These are phyloP conservation scores for Phyllopteryx taeniolatus DNA, from an alignment of 2,113 vertebrate species.

Conservation along the genomic window DNA sequence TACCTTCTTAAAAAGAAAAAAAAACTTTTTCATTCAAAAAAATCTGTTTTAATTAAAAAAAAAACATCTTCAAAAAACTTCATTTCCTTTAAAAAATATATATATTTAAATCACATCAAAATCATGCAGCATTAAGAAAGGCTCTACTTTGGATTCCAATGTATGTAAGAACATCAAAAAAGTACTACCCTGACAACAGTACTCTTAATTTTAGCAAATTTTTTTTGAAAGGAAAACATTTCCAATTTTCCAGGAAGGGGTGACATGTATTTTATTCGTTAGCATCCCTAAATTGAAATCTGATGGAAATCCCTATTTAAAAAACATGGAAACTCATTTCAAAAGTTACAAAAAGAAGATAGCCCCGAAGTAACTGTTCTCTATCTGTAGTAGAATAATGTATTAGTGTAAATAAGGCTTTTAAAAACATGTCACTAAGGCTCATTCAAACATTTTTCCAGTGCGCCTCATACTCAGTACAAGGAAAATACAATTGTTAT, in stretches of 20 bases:
- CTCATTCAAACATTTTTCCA: not conserved
- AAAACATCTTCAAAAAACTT: not conserved
- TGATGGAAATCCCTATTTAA: not conserved
- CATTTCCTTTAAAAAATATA: not conserved
- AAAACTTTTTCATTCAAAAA: no score
- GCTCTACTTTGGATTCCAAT: not conserved
- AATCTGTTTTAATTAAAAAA: no score
- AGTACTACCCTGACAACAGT: not conserved
- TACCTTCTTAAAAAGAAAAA: no score
- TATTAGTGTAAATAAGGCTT: not conserved
- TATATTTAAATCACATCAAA: not conserved
- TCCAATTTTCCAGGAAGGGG: not conserved
- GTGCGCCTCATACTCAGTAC: not conserved
- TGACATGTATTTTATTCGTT: not conserved
- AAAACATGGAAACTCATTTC: not conserved
- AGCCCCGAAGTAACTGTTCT: not conserved
- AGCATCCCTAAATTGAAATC: not conserved
- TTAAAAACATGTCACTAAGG: not conserved
- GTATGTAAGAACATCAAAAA: not conserved
- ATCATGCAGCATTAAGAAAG: not conserved
- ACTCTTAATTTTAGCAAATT: not conserved
- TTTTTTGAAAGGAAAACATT: not conserved
- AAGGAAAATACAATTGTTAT: not conserved
- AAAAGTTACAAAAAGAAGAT: not conserved
- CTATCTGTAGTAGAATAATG: not conserved